These are phyloP conservation scores for Drosophila pseudotakahashii DNA, from an alignment of 2,888 invertebrate genomes.

Conservation along the genomic window DNA sequence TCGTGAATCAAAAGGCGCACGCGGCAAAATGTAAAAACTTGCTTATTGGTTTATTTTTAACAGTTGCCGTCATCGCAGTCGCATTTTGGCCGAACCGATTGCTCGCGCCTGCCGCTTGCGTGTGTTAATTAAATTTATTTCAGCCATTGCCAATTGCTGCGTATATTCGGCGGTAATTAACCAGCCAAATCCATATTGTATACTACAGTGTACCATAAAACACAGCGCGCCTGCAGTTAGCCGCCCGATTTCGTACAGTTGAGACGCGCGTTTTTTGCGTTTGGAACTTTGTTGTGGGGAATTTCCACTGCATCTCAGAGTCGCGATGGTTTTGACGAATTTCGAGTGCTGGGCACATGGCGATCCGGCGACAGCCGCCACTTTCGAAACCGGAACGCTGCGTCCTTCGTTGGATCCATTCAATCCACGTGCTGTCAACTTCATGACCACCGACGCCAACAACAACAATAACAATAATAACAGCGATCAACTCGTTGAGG, in stretches of 20 bases:
- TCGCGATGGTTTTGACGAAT: constrained; percentile 81
- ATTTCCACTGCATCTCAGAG: constrained; percentile 64
- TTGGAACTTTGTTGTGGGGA: constrained; percentile 52
- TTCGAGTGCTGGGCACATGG: constrained; percentile 83
- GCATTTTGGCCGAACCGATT: constrained; percentile 33
- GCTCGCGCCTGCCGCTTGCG: constrained; percentile 42
- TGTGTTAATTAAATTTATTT: constrained; percentile 64
- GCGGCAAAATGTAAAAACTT: constrained; percentile 55
- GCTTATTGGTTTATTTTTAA: constrained; percentile 74
- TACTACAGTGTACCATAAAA: constrained; percentile 4
- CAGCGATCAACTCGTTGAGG: constrained; percentile 8
- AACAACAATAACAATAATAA: constrained; percentile 54
- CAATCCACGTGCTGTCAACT: constrained; percentile 78
- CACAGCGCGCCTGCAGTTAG: constrained; percentile 39
- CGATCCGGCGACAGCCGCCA: constrained; percentile 51
- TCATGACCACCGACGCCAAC: constrained; percentile 66
- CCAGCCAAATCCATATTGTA: constrained; percentile 24
- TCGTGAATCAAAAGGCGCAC: constrained; percentile 47
- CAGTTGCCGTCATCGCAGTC: constrained; percentile 68
- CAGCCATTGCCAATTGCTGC: constrained; percentile 59
- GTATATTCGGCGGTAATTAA: constrained; percentile 48
- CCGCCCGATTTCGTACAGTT: constrained; percentile 56
- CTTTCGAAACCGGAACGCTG: constrained; percentile 56
- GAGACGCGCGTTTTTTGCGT: constrained; percentile 50
- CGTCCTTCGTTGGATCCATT: constrained; percentile 75